Conservation (phyloP, 1,140 invertebrate genomes). For the Armadillidium nasatum region DNA sequence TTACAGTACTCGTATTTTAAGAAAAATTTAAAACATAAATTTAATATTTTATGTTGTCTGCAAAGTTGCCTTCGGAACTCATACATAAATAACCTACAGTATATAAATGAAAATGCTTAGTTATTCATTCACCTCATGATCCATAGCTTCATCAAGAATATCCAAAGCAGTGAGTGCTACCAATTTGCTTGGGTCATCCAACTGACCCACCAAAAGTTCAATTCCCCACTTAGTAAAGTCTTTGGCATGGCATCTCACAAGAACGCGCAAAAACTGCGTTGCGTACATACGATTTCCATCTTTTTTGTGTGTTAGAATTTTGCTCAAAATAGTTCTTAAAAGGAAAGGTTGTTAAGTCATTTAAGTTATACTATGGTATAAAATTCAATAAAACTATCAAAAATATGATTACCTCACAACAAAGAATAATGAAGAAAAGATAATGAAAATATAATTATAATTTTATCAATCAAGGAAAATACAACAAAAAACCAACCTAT, state of each 20-base stretch:
- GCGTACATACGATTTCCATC: slow-evolving; percentile 79
- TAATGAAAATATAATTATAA: too few relatives aligned
- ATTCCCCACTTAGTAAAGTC: slow-evolving; percentile 75
- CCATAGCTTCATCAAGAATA: slow-evolving; percentile 86
- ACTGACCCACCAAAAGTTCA: slow-evolving; percentile 69
- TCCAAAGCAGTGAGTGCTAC: slow-evolving; percentile 72
- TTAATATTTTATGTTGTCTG: too few relatives aligned
- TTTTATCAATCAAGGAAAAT: too few relatives aligned
- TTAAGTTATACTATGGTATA: too few relatives aligned
- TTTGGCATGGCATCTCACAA: slow-evolving; percentile 65
- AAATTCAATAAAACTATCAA: too few relatives aligned
- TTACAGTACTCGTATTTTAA: too few relatives aligned
- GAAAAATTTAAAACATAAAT: too few relatives aligned
- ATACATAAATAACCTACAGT: too few relatives aligned
- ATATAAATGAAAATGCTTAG: too few relatives aligned
- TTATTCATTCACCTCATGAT: slow-evolving; percentile 60
- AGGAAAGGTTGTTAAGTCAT: not conserved
- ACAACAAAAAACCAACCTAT: slow-evolving; percentile 57
- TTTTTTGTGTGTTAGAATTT: slow-evolving; percentile 61
- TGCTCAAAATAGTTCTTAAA: slow-evolving; percentile 59
- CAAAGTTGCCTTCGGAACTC: slow-evolving; percentile 36
- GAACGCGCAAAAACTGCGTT: slow-evolving; percentile 79
- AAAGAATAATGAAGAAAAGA: too few relatives aligned
- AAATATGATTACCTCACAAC: too few relatives aligned
- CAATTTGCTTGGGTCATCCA: slow-evolving; percentile 69